These are phyloP conservation scores for Meda fulgida DNA, from an alignment of 2,797 vertebrate species.

Conservation along the genomic window DNA sequence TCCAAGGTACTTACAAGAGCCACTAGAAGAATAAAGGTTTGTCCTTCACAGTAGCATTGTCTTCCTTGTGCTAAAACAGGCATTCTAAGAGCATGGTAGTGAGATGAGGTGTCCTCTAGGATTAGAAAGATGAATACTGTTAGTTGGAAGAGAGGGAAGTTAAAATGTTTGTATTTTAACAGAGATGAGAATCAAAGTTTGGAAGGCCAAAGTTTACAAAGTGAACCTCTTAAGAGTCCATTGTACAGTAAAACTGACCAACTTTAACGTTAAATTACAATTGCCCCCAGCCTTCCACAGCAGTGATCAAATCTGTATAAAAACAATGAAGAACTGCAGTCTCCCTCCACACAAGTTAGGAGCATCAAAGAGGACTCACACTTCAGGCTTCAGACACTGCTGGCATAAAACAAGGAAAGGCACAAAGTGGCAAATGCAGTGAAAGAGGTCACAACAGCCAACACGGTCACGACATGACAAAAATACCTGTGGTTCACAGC, in stretches of 20 bases:
- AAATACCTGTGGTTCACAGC: constrained; percentile 7
- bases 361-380: constrained; percentile 28
- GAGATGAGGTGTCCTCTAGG: constrained; percentile 29
- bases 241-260: constrained; percentile 6
- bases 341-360: not conserved
- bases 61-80: not conserved
- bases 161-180: constrained; percentile 25
- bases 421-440: constrained; percentile 49
- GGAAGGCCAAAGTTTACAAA: not conserved
- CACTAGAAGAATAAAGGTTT: not conserved
- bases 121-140: constrained; percentile 50
- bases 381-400: constrained; percentile 53
- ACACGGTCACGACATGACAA: not conserved
- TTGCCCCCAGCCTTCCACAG: constrained; percentile 20
- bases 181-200: constrained; percentile 39
- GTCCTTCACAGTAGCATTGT: constrained; percentile 5
- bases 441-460: constrained; percentile 29
- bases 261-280: not conserved
- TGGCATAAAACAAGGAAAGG: constrained; percentile 42
- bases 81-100: constrained; percentile 18
- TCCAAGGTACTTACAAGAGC: not conserved
- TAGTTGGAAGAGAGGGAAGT: constrained; percentile 65
- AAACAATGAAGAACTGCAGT: not conserved
- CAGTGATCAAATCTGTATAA: constrained; percentile 62
- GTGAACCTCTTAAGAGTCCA: not conserved